A percentile compares a stretch with the other conserved stretches of the same genome.
phyloP scores from a whole-genome alignment of 2,797 vertebrate genomes.

The Eulemur coronatus region DNA sequence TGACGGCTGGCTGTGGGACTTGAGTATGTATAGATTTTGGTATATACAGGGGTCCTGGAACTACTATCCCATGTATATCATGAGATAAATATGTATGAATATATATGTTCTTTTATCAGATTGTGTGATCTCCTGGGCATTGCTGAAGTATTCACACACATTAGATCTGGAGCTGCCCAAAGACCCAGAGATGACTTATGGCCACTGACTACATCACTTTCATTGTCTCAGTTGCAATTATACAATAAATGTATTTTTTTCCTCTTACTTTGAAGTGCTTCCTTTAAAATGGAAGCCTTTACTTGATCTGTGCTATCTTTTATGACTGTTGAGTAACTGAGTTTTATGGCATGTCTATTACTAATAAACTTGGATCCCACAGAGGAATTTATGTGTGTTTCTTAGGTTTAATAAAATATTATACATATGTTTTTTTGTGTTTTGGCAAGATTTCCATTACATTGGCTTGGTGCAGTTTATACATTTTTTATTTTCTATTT shows the following conservation, averaged over 20 bases:
- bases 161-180: neutral
- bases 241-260: constrained; percentile 1
- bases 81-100: neutral
- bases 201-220: neutral
- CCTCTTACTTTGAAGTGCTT: constrained; percentile 55
- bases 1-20: neutral
- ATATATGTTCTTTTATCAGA: neutral
- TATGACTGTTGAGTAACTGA: constrained; percentile 23
- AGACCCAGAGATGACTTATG: neutral
- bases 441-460: constrained; percentile 63
- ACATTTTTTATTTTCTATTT: constrained; percentile 68
- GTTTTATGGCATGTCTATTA: constrained; percentile 55
- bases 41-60: neutral
- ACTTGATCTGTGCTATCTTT: constrained; percentile 44
- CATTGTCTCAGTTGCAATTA: neutral
- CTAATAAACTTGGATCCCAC: constrained; percentile 61
- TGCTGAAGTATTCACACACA: neutral
- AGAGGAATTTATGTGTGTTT: constrained; percentile 67
- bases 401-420: constrained; percentile 72
- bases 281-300: constrained; percentile 53
- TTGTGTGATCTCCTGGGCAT: no score
- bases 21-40: neutral
- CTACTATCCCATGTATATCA: neutral
- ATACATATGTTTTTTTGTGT: constrained; percentile 60
- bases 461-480: constrained; percentile 52